Conservation (phyloP, 2,113 vertebrate species). For the Pungitius pungitius region DNA sequence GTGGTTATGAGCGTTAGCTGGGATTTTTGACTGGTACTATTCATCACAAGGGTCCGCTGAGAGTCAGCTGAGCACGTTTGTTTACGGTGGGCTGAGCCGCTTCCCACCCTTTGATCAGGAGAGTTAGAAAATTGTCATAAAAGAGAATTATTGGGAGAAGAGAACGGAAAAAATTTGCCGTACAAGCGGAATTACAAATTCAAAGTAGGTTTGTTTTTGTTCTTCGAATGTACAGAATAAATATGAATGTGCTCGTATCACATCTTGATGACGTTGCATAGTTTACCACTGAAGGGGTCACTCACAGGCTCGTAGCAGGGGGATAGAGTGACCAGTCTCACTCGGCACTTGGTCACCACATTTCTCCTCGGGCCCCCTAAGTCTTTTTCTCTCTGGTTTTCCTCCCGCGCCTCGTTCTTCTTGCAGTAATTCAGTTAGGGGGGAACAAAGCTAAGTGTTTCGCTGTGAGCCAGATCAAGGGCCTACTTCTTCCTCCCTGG, state of each 20-base stretch:
- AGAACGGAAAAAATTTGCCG: neutral
- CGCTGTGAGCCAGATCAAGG: constrained; percentile 81
- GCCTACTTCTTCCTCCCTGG: constrained; percentile 81
- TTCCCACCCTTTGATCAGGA: constrained; percentile 46
- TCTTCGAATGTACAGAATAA: neutral
- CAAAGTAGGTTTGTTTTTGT: neutral
- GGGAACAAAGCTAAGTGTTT: constrained; percentile 85
- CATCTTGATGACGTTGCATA: neutral
- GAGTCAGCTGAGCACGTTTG: constrained; percentile 61
- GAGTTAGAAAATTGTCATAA: constrained; percentile 29
- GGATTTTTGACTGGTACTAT: constrained; percentile 68
- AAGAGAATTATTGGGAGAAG: constrained; percentile 4
- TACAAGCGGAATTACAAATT: constrained; percentile 1
- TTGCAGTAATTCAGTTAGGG: constrained; percentile 74
- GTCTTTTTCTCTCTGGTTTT: constrained; percentile 42
- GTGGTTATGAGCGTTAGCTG: constrained; percentile 59
- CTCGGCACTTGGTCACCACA: constrained; percentile 62
- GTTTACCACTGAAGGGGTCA: neutral
- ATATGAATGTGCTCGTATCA: neutral
- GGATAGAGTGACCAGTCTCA: constrained; percentile 59
- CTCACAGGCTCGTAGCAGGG: constrained; percentile 20
- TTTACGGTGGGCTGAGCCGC: constrained; percentile 59
- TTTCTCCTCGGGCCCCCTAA: constrained; percentile 59
- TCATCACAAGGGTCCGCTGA: constrained; percentile 67
- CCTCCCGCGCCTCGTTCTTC: constrained; percentile 57